Base-by-base conservation (phyloP, 2,797 vertebrate species). In the Aselliscus stoliczkanus region DNA sequence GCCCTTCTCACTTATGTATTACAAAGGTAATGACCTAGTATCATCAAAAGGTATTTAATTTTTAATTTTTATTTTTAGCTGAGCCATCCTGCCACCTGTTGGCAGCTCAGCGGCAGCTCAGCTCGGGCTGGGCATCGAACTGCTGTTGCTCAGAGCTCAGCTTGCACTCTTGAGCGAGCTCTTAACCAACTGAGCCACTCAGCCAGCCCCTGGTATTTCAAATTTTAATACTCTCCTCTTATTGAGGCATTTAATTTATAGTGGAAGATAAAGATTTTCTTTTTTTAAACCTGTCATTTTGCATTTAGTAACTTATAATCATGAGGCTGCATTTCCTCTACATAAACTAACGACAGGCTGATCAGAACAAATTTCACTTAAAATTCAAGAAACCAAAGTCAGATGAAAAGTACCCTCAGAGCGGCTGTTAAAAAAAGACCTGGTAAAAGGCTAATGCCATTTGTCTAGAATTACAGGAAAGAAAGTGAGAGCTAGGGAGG, bases 401-500 rank as follows among this genome's bases (percentile, higher is more conserved):
- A 84, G 89, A 93, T 96, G 75, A 97, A 90, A 96, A 96, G 29
- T 83, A 60, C 87, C 27, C 42, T 42, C 34, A 80, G 95, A 89
- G 23, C 1, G 0, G 72, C 67, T 9, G 60, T 88, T 88, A 94
- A 89, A 96, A 72, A 58, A 83, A 97, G 96, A 80, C 62, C 58
- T 21, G 54, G 27, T 27, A 84, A 94, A 95, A 93, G 96, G 67
- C 90, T 91, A 94, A 96, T 67, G 69, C 34, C 77, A 5, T 92
- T 79, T 60, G 97, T 93, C 75, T 4, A 94, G 92, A 83, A 97
- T 97, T 95, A 90, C 83, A 97, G 93, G 88, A 92, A 95, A 60
- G 92, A 95, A 96, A 97, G 92, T 14, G 72, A 65, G 34, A n/a
- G 44, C 34, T 70, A 67, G 89, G 84, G 93, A 37, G 64, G 86